phyloP scores from a whole-genome alignment of 2,113 vertebrate species.

The Boulengeromyrus knoepffleri region DNA sequence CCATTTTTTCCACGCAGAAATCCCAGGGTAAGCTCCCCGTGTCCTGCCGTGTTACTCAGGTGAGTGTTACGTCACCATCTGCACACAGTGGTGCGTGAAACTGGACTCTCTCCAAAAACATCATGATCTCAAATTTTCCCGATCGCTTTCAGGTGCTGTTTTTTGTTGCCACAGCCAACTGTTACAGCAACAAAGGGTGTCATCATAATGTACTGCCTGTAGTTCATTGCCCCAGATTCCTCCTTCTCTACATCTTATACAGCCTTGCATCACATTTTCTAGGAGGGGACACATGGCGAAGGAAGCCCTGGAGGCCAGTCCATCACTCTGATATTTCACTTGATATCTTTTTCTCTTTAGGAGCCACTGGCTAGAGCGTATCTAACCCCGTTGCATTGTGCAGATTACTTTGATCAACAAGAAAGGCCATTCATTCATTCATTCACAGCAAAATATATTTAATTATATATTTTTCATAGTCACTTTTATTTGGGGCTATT shows the following conservation, averaged over 20 bases:
- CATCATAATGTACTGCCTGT: background rate
- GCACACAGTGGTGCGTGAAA: background rate
- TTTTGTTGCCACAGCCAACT: background rate
- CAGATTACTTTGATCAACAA: background rate
- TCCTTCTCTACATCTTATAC: background rate
- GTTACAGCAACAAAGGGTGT: background rate
- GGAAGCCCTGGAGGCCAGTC: background rate
- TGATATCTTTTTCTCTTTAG: background rate
- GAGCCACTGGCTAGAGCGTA: background rate
- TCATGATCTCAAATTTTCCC: conserved; percentile 3
- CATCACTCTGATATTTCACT: background rate
- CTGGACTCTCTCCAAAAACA: background rate
- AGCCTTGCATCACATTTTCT: background rate
- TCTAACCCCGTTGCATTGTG: background rate
- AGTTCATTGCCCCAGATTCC: background rate
- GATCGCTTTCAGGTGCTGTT: background rate
- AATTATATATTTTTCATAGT: background rate
- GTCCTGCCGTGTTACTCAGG: background rate
- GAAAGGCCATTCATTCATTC: background rate
- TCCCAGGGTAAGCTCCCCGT: background rate
- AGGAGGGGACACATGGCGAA: background rate
- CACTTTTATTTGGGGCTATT: background rate
- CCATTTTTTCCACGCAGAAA: background rate
- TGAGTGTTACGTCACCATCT: background rate
- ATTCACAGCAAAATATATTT: background rate